These are phyloP conservation scores for Ambastaia sidthimunki DNA, from an alignment of 2,797 vertebrate genomes.

Conservation along the genomic window DNA sequence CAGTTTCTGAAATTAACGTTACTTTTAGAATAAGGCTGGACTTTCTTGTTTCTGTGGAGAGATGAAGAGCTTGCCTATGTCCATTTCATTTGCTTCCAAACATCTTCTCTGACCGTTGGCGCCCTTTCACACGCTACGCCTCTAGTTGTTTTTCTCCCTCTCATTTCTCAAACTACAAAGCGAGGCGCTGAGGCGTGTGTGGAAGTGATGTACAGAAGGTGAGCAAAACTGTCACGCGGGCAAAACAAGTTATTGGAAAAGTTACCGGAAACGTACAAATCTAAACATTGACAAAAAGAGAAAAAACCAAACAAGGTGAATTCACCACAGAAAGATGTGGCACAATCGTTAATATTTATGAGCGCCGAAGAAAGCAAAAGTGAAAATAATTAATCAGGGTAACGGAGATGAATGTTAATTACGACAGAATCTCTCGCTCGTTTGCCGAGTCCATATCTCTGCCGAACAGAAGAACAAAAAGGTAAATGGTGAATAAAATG, in stretches of 20 bases:
- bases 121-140: slow-evolving; percentile 10
- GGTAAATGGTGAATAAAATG: slow-evolving; percentile 58
- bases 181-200: neutral
- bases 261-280: neutral
- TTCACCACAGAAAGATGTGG: slow-evolving; percentile 51
- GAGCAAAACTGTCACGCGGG: neutral
- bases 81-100: slow-evolving; percentile 36
- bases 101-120: slow-evolving; percentile 4
- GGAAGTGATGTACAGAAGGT: neutral
- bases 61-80: slow-evolving; percentile 27
- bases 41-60: neutral
- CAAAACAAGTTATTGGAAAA: slow-evolving; percentile 24
- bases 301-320: slow-evolving; percentile 48
- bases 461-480: slow-evolving; percentile 48
- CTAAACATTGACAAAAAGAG: neutral
- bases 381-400: slow-evolving; percentile 65
- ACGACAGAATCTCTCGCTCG: slow-evolving; percentile 50
- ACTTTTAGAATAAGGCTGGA: slow-evolving; percentile 35
- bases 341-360: slow-evolving; percentile 65
- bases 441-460: slow-evolving; percentile 48
- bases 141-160: neutral
- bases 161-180: slow-evolving; percentile 15
- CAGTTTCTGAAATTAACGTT: slow-evolving; percentile 50
- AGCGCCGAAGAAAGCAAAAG: slow-evolving; percentile 57
- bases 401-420: slow-evolving; percentile 65